phyloP scores from a whole-genome alignment of 2,888 invertebrate genomes.

The Drosophila kambysellisi region DNA sequence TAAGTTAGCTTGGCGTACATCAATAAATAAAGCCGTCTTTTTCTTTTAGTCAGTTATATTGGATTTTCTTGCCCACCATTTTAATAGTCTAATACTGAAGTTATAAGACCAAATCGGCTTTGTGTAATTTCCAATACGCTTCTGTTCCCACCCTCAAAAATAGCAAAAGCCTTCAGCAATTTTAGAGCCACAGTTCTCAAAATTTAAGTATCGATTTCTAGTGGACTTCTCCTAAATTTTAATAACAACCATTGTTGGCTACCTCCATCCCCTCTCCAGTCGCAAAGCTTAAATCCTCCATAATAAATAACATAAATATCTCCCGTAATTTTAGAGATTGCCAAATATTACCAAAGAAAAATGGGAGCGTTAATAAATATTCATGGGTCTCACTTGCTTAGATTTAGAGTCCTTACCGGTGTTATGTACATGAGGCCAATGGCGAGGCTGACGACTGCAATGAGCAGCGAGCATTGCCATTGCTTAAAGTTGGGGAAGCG shows the following conservation, averaged over 20 bases:
- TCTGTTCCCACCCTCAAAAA: neutral
- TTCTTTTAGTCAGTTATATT: neutral
- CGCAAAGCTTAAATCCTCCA: neutral
- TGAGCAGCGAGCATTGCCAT: slow-evolving; percentile 86
- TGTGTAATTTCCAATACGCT: too few species aligned
- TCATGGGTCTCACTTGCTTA: too few species aligned
- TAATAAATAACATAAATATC: neutral
- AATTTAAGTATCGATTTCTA: neutral
- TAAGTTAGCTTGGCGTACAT: too few species aligned
- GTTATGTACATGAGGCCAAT: slow-evolving; percentile 89
- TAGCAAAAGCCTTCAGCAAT: neutral
- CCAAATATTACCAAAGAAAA: neutral
- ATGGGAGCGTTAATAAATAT: neutral
- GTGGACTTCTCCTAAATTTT: neutral
- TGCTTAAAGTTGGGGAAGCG: slow-evolving; percentile 85
- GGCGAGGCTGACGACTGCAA: slow-evolving; percentile 86
- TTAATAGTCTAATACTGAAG: neutral
- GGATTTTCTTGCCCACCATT: neutral
- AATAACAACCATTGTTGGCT: neutral
- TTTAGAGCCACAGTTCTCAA: neutral
- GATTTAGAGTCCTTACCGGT: slow-evolving; percentile 86
- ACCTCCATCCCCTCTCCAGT: neutral
- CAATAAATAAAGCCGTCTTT: neutral
- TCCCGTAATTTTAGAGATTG: neutral
- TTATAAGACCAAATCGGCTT: too few species aligned